Evolutionary conservation across 2,113 vertebrate species (phyloP), one percentile per base, ranked within the genome.

Genomic region (Siphamia tubifer): DNA sequence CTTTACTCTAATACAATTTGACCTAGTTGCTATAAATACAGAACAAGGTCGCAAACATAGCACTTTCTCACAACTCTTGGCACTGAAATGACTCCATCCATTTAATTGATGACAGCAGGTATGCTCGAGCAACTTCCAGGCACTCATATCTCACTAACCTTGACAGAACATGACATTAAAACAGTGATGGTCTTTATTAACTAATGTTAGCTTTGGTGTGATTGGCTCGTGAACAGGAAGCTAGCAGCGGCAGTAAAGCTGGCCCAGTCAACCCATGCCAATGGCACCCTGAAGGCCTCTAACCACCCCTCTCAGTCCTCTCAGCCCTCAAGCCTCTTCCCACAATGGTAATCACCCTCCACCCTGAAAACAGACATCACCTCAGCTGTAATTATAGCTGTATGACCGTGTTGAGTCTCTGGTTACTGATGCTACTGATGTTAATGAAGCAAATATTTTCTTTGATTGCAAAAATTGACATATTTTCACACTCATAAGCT

Each of bases 191-290:
- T 79, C 68, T 77, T 58, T 35, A 78, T 69, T 60, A 23, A 87
- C 85, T 91, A 89, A 92, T 68, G 71, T 74, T 77, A 88, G 86
- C 65, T 84, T 35, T 91, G 77, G 79, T 92, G 83, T 92, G 81
- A 89, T 93, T 92, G 92, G 91, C 82, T 89, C 76, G 39, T 91
- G 89, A 83, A 90, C 94, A 99, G 98, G 93, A 99, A 99, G 94
- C 94, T 98, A 90, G 97, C 96, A 77, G 96, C 98, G 82, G 96
- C 95, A 4, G 92, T 95, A 89, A 99, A 99, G 86, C 95, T 99
- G 91, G 96, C 94, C 63, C 98, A 99, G 87, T 93, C 95, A 75
- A 95, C 94, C 16, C 96, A 97, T 82, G 94, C 95, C 90, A 98
- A 96, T 77, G 96, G 98, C 80, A 98, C 95, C 45, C 92, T 98